These are phyloP conservation scores for Zenarchopterus dispar DNA, from an alignment of 2,797 vertebrate genomes.

Conservation along the genomic window DNA sequence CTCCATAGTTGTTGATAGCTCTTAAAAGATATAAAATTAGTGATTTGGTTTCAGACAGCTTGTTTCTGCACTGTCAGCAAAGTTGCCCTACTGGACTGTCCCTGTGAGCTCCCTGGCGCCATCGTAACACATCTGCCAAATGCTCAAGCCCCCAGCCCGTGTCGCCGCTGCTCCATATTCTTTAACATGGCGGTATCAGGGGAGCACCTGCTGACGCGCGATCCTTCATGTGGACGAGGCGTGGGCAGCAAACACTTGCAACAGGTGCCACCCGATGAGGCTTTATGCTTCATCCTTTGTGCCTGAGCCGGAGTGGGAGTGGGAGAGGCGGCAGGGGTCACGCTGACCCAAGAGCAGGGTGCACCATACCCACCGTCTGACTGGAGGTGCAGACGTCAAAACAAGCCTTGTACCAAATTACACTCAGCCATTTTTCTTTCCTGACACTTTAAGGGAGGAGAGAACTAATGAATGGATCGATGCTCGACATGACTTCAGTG, in stretches of 20 bases:
- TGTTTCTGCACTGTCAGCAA: slow-evolving; percentile 69
- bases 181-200: slow-evolving; percentile 58
- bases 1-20: too few species aligned
- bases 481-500: slow-evolving; percentile 10
- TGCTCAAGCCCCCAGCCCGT: slow-evolving; percentile 39
- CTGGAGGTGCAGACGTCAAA: slow-evolving; percentile 59
- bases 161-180: slow-evolving; percentile 61
- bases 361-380: slow-evolving; percentile 61
- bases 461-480: slow-evolving; percentile 36
- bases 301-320: slow-evolving; percentile 80
- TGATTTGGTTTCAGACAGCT: slow-evolving; percentile 9
- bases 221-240: slow-evolving; percentile 82
- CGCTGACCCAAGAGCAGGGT: slow-evolving; percentile 60
- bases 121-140: slow-evolving; percentile 60
- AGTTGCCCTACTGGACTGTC: slow-evolving; percentile 35
- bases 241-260: slow-evolving; percentile 80
- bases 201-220: slow-evolving; percentile 69
- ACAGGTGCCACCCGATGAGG: slow-evolving; percentile 81
- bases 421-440: slow-evolving; percentile 50
- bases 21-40: too few species aligned
- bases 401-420: slow-evolving; percentile 55
- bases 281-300: slow-evolving; percentile 72
- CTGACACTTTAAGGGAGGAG: slow-evolving; percentile 47
- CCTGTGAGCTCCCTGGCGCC: slow-evolving; percentile 51
- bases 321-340: slow-evolving; percentile 82